Base-by-base conservation (phyloP, 2,888 invertebrate genomes). In the Paralinhomoeus sp. region DNA sequence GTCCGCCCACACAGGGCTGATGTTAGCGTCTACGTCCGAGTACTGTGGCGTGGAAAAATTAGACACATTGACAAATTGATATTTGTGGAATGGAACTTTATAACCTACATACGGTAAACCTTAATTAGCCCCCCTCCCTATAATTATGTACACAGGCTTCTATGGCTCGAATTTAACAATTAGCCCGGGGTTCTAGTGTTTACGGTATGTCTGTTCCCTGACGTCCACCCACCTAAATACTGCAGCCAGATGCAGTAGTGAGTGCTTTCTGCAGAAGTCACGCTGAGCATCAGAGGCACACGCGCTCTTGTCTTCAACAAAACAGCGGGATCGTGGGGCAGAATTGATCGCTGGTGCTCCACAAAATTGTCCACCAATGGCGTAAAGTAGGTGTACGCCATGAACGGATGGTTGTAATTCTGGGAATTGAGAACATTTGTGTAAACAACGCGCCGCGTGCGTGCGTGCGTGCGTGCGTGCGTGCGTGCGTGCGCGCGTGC, bases 381-480 rank as follows among this genome's bases (percentile, higher is more conserved):
- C n/a, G 49, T 48, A 44, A 46, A 49, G 41, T 49, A 48, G 22
- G 49, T 49, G 49, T 49, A 48, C 41, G 47, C 49, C 42, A 48
- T 20, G 27, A 49, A 46, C 36, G 48, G 48, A 33, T 49, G 49
- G 44, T 49, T 49, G 35, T 43, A 36, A 36, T 48, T 46, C 49
- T 49, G 39, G 17, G 33, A 34, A 22, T 5, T 18, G 9, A 12
- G 31, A 31, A 12, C n/a, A n/a, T n/a, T n/a, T n/a, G n/a, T n/a
- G n/a, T n/a, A n/a, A n/a, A n/a, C n/a, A n/a, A n/a, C n/a, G n/a
- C n/a, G n/a, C n/a, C 31, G 24, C n/a, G 5, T 18, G 9, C 15
- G 31, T 12, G 9, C 15, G 31, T 12, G 31, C 15, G 31, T 12
- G 31, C 9, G 12, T 12, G 31, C 9, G 31, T 12, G 31, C 9